Conservation (phyloP, 2,113 vertebrate species). For the Cebidichthys violaceus region DNA sequence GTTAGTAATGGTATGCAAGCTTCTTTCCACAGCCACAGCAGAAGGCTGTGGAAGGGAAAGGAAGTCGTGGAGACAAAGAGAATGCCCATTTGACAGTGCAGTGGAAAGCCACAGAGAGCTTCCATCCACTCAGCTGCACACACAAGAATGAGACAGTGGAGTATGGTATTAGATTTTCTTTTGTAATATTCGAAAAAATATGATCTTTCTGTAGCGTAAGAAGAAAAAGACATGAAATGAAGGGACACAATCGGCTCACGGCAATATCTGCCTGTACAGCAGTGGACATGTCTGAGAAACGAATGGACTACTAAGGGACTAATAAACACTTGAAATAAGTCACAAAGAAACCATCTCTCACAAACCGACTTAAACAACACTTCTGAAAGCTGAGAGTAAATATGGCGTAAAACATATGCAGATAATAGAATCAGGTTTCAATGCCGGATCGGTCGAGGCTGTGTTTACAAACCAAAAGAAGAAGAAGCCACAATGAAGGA, state of each 20-base stretch:
- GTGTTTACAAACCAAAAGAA: not conserved
- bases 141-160: not conserved
- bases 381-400: not conserved
- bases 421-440: not conserved
- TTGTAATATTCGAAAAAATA: not conserved
- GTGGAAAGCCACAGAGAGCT: slow-evolving; percentile 25
- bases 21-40: slow-evolving; percentile 46
- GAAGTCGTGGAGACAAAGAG: slow-evolving; percentile 18
- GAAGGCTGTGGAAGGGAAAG: slow-evolving; percentile 8
- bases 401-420: not conserved
- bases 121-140: slow-evolving; percentile 6
- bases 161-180: not conserved
- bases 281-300: not conserved
- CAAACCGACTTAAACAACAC: not conserved
- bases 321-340: not conserved
- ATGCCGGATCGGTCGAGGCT: too few species aligned
- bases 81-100: not conserved
- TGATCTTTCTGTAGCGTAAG: not conserved
- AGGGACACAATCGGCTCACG: not conserved
- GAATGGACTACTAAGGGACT: too few species aligned
- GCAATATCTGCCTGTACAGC: not conserved
- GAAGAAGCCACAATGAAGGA: not conserved
- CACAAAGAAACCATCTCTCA: not conserved
- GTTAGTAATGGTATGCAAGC: slow-evolving; percentile 37
- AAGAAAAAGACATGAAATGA: not conserved